phyloP scores from a whole-genome alignment of 2,888 invertebrate genomes.

The Cheilosia vernalis region DNA sequence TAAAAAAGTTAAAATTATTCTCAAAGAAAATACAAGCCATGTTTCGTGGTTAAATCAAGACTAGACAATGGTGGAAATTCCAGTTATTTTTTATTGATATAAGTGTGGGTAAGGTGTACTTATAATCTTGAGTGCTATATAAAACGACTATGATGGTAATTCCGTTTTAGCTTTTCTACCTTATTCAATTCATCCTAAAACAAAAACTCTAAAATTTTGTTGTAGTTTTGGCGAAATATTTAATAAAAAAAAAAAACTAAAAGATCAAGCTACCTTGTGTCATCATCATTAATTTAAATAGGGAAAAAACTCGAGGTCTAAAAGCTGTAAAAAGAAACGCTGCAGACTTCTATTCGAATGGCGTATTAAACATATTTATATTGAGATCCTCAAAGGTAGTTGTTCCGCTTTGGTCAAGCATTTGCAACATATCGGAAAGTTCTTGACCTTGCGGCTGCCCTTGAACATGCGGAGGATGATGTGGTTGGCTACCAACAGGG shows the following conservation, averaged over 20 bases:
- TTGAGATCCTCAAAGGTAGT: constrained; percentile 94
- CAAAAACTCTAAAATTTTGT: constrained; percentile 31
- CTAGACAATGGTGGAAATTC: too few species aligned
- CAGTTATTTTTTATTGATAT: too few species aligned
- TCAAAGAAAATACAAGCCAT: too few species aligned
- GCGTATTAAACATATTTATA: constrained; percentile 94
- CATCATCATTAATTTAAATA: constrained; percentile 22
- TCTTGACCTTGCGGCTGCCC: constrained; percentile 89
- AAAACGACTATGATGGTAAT: constrained; percentile 5
- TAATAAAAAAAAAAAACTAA: constrained; percentile 18
- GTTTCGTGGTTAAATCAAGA: too few species aligned
- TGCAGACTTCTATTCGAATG: constrained; percentile 85
- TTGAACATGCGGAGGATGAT: constrained; percentile 83
- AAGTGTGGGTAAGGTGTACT: too few species aligned
- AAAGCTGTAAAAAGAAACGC: constrained; percentile 30
- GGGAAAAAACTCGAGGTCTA: constrained; percentile 14
- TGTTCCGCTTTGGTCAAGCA: constrained; percentile 93
- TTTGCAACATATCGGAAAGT: constrained; percentile 96
- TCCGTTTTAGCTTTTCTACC: constrained; percentile 16
- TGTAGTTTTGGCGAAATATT: constrained; percentile 30
- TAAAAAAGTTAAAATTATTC: too few species aligned
- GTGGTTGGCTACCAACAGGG: constrained; percentile 82
- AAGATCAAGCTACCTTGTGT: constrained; percentile 18
- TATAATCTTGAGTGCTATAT: too few species aligned
- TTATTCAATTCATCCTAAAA: constrained; percentile 14